Conservation (phyloP, 2,888 invertebrate genomes). For the Coremacera marginata region DNA sequence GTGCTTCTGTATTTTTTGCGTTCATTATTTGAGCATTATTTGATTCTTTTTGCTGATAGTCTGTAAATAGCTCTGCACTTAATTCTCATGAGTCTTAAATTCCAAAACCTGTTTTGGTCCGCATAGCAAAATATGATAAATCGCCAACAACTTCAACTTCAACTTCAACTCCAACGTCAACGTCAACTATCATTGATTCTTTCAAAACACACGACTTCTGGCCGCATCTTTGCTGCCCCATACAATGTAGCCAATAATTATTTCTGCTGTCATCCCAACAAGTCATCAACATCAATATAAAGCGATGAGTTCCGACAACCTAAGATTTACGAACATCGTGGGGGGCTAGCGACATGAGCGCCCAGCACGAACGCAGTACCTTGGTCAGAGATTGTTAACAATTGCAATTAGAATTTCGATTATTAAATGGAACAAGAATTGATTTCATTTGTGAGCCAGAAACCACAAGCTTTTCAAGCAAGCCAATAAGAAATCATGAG, state of each 20-base stretch:
- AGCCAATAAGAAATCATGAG: not conserved
- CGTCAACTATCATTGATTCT: not conserved
- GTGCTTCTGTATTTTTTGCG: not conserved
- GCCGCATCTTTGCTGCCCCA: not conserved
- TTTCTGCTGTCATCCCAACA: slow-evolving; percentile 36
- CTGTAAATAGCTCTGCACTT: not conserved
- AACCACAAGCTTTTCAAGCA: not conserved
- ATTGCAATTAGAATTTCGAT: slow-evolving; percentile 30
- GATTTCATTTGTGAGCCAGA: not conserved
- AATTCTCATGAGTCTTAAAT: slow-evolving; percentile 23
- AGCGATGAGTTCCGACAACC: slow-evolving; percentile 33
- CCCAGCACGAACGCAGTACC: slow-evolving; percentile 6
- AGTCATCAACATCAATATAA: slow-evolving; percentile 38
- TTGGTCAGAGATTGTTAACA: slow-evolving; percentile 1
- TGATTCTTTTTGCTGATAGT: not conserved
- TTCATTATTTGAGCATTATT: not conserved
- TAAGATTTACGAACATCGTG: slow-evolving; percentile 20
- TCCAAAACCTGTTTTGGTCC: slow-evolving; percentile 9
- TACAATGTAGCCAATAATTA: slow-evolving; percentile 31
- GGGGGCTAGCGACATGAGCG: slow-evolving; percentile 19
- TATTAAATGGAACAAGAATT: slow-evolving; percentile 5
- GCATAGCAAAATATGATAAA: slow-evolving; percentile 9
- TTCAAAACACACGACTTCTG: not conserved
- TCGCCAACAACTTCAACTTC: slow-evolving; percentile 1
- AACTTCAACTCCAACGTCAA: slow-evolving; percentile 1